Evolutionary conservation across 2,888 invertebrate species (phyloP), one percentile per base, ranked within the genome.

Genomic region (Lobophora halterata): DNA sequence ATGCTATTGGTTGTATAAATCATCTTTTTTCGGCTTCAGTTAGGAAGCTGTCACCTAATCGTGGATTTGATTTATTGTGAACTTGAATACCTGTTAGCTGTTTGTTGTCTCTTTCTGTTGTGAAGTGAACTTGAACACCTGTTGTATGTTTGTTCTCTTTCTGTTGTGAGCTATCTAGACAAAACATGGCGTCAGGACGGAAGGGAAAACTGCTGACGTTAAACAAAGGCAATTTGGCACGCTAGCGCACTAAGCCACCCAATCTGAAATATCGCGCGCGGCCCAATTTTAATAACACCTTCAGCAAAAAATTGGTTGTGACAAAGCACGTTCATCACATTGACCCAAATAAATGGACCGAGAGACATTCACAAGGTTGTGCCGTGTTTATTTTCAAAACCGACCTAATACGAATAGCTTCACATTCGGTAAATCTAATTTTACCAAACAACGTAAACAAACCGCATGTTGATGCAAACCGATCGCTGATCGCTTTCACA

Each of bases 391-490:
- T 85, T 82, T 83, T 83, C 77, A 79, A 82, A 81, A 79, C 80
- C 68, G 70, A 74, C 79, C 77, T 74, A 80, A 83, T 80, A 79
- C 72, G 81, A 79, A 71, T 74, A 70, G 73, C 65, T 58, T 71
- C 75, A 72, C 71, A 76, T 78, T 70, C 75, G 65, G 74, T 71
- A 70, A 70, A 65, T 78, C 82, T 86, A 83, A 79, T 71, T 83
- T 78, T 82, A 82, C 66, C 76, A 72, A 72, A 71, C 68, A 83
- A 82, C 73, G 81, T 86, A 86, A 87, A 87, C 86, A 87, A 86
- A 82, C 72, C 65, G 62, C 70, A 68, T 70, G 68, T 62, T 71
- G 72, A 68, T 64, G 69, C 72, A 58, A 61, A 59, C 60, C 62
- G 63, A 69, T 49, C 33, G 48, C 65, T 53, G 66, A 71, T 69